Evolutionary conservation across 2,888 invertebrate genomes (phyloP), one percentile per base, ranked within the genome.

Genomic region (Venustoraphidia nigricollis): DNA sequence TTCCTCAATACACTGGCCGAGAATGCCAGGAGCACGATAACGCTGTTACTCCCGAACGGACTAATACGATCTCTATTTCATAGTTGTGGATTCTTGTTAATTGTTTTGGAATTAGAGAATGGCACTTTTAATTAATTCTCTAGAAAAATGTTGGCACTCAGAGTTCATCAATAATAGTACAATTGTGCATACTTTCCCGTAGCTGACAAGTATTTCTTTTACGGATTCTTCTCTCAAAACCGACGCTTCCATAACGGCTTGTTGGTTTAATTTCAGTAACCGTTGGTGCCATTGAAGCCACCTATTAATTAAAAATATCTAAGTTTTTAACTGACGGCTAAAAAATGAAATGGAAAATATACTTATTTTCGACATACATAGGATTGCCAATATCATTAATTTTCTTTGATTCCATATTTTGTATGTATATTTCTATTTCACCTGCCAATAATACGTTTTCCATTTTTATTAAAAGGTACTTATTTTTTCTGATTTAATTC

Each of bases 241-340:
- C 10, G 78, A 74, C 1, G 88, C 88, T 71, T 91, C 91, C 40
- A 89, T 63, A 41, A 87, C 77, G 2, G 90, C 90, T 69, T 93
- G 89, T 65, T 93, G 90, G 59, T 88, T 88, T 10, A 94, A 63
- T 63, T 90, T 86, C 59, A 91, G 84, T 9, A 92, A 63, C 57
- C 83, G 75, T 60, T 88, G 81, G 61, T 93, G 92, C 67, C 78
- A 80, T 56, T 86, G 83, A 43, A 87, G 67, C 89, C 89, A 90
- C 46, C 83, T 86, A 51, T 54, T 53, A 55, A 64, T 55, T 50
- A 54, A 46, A 40, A 43, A 44, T 43, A 11, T 39, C 44, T 45
- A 14, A 36, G 13, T 38, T 40, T 41, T 50, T 51, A 46, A 27
- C 52, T 53, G 14, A 48, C 42, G 41, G 44, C 27, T 42, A 27